Conservation (phyloP, 2,797 vertebrate genomes). For the Manis javanica region DNA sequence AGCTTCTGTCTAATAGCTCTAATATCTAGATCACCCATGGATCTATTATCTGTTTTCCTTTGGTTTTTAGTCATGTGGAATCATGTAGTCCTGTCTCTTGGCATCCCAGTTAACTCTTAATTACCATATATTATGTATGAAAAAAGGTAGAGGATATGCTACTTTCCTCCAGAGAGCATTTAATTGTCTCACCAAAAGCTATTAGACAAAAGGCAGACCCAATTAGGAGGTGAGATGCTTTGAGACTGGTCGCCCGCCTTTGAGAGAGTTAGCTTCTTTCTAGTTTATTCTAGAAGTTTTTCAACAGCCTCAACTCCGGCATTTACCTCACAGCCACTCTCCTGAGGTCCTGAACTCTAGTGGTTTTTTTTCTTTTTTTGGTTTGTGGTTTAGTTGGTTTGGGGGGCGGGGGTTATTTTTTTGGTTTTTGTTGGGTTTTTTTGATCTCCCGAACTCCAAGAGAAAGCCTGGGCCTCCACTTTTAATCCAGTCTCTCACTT, state of each 20-base stretch:
- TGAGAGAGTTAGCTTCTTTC: background rate
- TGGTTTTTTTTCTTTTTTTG: background rate
- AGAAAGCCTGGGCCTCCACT: background rate
- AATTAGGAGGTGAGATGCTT: background rate
- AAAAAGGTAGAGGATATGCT: background rate
- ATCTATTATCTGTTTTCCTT: slow-evolving; percentile 6
- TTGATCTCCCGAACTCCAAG: background rate
- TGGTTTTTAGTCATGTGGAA: background rate
- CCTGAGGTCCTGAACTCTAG: background rate
- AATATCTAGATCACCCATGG: background rate
- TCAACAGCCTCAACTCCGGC: background rate
- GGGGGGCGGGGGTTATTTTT: background rate
- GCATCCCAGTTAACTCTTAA: slow-evolving; percentile 20
- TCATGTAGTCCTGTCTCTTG: background rate
- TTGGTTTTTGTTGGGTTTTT: background rate
- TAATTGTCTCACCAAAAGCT: slow-evolving; percentile 22
- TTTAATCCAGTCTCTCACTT: background rate
- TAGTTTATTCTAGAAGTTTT: background rate
- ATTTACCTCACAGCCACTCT: background rate
- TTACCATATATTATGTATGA: background rate
- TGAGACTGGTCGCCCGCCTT: background rate
- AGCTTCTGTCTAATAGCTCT: background rate
- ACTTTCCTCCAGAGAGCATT: background rate
- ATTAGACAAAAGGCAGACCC: slow-evolving; percentile 24
- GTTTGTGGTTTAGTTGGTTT: background rate